Conservation (phyloP, 2,888 invertebrate species). For the Frankliniella intonsa region DNA sequence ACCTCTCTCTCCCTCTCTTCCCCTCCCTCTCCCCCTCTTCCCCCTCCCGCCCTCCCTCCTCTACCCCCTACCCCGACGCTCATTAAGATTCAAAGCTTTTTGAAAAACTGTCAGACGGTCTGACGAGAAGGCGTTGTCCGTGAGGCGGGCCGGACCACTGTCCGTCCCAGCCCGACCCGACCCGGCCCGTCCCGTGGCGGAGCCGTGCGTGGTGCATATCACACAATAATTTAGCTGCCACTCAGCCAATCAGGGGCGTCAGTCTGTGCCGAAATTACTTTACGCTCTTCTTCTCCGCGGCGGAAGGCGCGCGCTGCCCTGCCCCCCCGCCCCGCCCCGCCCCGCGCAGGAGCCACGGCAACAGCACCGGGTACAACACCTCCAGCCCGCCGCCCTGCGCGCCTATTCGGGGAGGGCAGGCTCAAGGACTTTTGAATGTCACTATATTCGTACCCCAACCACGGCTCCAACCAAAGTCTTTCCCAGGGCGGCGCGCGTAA, state of each 20-base stretch:
- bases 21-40: not conserved
- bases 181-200: too few species aligned
- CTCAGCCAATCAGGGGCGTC: not conserved
- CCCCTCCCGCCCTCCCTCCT: not conserved
- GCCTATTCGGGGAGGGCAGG: too few species aligned
- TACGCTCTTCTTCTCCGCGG: too few species aligned
- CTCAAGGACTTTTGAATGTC: not conserved
- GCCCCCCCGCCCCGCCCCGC: not conserved
- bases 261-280: too few species aligned
- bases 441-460: not conserved
- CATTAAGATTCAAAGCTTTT: slow-evolving; percentile 23
- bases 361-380: not conserved
- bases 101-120: slow-evolving; percentile 17
- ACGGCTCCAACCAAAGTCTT: not conserved
- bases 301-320: not conserved
- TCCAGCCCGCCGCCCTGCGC: not conserved
- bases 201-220: not conserved
- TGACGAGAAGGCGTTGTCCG: not conserved
- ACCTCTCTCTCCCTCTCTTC: not conserved
- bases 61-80: not conserved
- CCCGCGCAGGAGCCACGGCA: not conserved
- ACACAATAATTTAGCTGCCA: slow-evolving; percentile 10
- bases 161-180: too few species aligned
- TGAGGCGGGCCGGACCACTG: not conserved
- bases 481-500: not conserved